These are phyloP conservation scores for Cepaea nemoralis DNA, from an alignment of 1,140 invertebrate species.

Conservation along the genomic window DNA sequence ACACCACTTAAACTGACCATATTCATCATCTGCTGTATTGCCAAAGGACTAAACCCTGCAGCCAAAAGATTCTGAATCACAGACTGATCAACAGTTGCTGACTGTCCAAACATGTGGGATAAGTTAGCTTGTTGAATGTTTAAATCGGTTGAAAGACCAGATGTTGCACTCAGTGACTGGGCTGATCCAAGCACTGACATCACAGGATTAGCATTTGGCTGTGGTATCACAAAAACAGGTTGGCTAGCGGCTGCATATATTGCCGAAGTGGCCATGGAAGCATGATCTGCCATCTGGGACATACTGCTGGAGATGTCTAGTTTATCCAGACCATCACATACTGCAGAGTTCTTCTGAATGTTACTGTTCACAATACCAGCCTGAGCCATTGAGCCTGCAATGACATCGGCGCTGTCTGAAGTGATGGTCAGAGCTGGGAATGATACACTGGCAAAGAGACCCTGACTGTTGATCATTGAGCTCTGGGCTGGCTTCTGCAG, in stretches of 20 bases:
- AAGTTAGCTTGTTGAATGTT: not conserved
- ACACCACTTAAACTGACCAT: slow-evolving; percentile 40
- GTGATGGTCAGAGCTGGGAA: slow-evolving; percentile 22
- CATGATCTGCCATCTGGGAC: slow-evolving; percentile 16
- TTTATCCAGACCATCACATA: not conserved
- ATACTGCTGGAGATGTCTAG: not conserved
- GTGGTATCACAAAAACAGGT: slow-evolving; percentile 40
- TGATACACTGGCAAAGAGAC: slow-evolving; percentile 26
- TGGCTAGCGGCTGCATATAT: slow-evolving; percentile 32
- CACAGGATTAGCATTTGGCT: slow-evolving; percentile 17
- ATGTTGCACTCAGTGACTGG: not conserved
- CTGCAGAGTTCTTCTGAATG: not conserved
- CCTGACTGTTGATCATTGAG: not conserved
- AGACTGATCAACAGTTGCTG: slow-evolving; percentile 8
- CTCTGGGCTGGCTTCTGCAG: slow-evolving; percentile 28
- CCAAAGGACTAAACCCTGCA: slow-evolving; percentile 23
- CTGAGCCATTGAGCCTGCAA: not conserved
- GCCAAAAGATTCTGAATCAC: slow-evolving; percentile 26
- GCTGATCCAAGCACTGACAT: slow-evolving; percentile 30
- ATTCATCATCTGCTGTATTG: slow-evolving; percentile 27
- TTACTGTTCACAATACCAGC: slow-evolving; percentile 4
- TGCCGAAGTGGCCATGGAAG: not conserved
- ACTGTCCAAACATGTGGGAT: not conserved
- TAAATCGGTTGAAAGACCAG: slow-evolving; percentile 7
- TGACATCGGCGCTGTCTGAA: not conserved